Evolutionary conservation across 2,113 vertebrate genomes (phyloP), one percentile per base, ranked within the genome.

Genomic region (Notothenia rossii): DNA sequence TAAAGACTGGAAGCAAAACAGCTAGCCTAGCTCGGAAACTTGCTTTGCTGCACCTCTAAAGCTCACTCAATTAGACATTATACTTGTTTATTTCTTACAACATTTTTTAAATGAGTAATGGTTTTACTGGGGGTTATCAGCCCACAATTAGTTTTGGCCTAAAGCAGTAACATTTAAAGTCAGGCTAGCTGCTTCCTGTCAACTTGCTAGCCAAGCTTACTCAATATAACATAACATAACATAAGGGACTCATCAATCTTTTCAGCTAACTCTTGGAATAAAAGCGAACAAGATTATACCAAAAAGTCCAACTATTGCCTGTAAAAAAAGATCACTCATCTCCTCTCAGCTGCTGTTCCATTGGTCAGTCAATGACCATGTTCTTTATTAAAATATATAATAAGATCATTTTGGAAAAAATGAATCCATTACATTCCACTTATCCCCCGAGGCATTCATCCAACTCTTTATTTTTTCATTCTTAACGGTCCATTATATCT

Each of bases 351-450:
- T 55, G 10, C 49, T 74, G 22, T 7, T 45, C 7, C 29, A 36
- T 2, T 11, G 11, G 20, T 59, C 22, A 36, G 56, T n/a, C 17
- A 25, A 82, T 49, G 17, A 77, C 70, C 12, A 58, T 46, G 17
- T 55, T 5, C n/a, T 74, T 49, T 33, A 45, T 29, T 29, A n/a
- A 40, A 45, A 75, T 40, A 71, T 45, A 67, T 50, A 72, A 78
- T 25, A 49, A 67, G 54, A 65, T 46, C 15, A 70, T 60, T 48
- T 0, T 72, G 76, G 64, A 75, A 61, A 88, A 68, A 68, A 60
- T 29, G 10, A 77, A 61, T 70, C 40, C 40, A 66, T 68, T 50
- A 45, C 6, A 66, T 79, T 63, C 72, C 54, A 22, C 1, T 53
- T 29, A 51, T 69, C 43, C 71, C 22, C 22, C 36, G 17, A 72